phyloP scores from a whole-genome alignment of 2,113 vertebrate species.

The Echinops telfairi region DNA sequence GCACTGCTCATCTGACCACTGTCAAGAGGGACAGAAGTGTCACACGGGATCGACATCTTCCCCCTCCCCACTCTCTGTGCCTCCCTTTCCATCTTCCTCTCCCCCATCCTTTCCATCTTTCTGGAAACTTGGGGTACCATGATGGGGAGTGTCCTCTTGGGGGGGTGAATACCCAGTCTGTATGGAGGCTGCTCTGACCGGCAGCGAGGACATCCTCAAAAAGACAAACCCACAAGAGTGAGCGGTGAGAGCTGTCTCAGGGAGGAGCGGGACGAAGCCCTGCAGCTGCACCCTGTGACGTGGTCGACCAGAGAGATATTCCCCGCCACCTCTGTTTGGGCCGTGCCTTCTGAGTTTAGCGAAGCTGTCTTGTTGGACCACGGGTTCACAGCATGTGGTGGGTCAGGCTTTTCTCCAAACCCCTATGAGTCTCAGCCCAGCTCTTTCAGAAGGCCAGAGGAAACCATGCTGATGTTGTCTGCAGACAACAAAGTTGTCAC shows the following conservation, averaged over 20 bases:
- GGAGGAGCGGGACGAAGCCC: neutral
- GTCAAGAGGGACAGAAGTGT: neutral
- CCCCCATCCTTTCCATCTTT: neutral
- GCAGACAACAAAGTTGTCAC: neutral
- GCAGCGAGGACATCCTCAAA: neutral
- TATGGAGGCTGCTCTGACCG: neutral
- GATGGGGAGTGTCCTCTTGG: neutral
- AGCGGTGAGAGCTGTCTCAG: neutral
- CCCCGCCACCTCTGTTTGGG: neutral
- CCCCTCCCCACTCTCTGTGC: neutral
- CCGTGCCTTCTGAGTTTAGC: neutral
- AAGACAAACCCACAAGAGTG: neutral
- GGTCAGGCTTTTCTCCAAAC: neutral
- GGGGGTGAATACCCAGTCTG: neutral
- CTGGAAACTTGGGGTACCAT: neutral
- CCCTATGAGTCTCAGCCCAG: neutral
- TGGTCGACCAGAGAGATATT: neutral
- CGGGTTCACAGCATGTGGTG: neutral
- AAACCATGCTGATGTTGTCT: conserved; percentile 40
- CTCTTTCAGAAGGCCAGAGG: conserved; percentile 46
- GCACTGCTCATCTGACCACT: conserved; percentile 93
- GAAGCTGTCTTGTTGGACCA: neutral
- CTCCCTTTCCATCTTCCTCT: too few relatives aligned
- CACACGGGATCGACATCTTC: neutral
- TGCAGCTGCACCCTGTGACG: neutral